phyloP scores from a whole-genome alignment of 2,797 vertebrate species.

The Anableps anableps region DNA sequence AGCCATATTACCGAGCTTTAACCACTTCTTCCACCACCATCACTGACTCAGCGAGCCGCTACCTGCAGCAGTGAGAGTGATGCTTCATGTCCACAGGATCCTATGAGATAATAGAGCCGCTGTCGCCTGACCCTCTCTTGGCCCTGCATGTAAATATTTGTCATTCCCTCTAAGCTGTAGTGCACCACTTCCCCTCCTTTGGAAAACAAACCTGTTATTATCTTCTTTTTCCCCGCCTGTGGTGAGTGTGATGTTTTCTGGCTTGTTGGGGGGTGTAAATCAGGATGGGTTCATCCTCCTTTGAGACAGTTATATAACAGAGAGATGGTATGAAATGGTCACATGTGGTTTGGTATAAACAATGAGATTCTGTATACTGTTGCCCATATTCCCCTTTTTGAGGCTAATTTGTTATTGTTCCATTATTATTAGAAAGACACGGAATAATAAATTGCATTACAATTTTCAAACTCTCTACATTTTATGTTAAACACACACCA shows the following conservation, averaged over 20 bases:
- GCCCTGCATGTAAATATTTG: slow-evolving; percentile 78
- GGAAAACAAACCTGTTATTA: slow-evolving; percentile 78
- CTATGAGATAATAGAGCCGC: slow-evolving; percentile 58
- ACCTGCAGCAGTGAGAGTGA: not conserved
- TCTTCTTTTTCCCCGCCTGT: slow-evolving; percentile 24
- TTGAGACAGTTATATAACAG: slow-evolving; percentile 45
- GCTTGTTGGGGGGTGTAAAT: slow-evolving; percentile 46
- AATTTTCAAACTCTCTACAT: not conserved
- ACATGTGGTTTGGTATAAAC: slow-evolving; percentile 2
- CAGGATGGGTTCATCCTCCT: slow-evolving; percentile 46
- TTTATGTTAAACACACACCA: not conserved
- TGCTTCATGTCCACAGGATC: slow-evolving; percentile 39
- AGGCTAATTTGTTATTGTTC: not conserved
- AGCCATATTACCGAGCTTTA: not conserved
- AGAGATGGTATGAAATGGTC: slow-evolving; percentile 43
- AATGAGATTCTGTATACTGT: not conserved
- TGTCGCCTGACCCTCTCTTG: slow-evolving; percentile 50
- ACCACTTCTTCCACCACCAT: not conserved
- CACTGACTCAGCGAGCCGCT: not conserved
- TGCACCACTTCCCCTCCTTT: slow-evolving; percentile 64
- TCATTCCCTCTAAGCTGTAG: slow-evolving; percentile 63
- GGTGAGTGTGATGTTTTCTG: slow-evolving; percentile 35
- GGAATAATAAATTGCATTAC: not conserved
- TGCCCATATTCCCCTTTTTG: not conserved
- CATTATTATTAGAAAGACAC: not conserved